These are phyloP conservation scores for Phasia obesa DNA, from an alignment of 2,888 invertebrate species.

Conservation along the genomic window DNA sequence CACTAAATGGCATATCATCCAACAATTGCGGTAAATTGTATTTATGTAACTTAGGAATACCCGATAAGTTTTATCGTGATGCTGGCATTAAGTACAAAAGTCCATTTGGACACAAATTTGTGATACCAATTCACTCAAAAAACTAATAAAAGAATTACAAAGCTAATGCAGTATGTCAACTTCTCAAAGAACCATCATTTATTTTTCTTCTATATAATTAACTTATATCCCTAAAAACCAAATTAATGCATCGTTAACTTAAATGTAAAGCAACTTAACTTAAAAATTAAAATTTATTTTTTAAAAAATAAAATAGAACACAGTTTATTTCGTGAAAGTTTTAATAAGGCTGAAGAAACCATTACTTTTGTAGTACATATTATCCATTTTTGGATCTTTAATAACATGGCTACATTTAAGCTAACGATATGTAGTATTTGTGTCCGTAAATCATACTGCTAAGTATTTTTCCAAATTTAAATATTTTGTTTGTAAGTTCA, in stretches of 20 bases:
- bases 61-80: conserved; percentile 88
- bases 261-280: neutral
- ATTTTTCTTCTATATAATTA: conserved; percentile 12
- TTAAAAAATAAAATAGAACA: too few relatives aligned
- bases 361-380: neutral
- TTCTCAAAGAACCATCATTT: neutral
- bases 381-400: neutral
- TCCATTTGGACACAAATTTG: conserved; percentile 92
- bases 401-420: neutral
- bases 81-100: conserved; percentile 91
- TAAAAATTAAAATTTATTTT: neutral
- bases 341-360: neutral
- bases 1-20: conserved; percentile 85
- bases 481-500: neutral
- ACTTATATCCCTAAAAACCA: neutral
- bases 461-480: conserved; percentile 1
- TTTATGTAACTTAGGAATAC: conserved; percentile 93
- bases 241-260: conserved; percentile 9
- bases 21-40: conserved; percentile 88
- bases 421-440: neutral
- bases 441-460: too few relatives aligned
- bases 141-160: conserved; percentile 75
- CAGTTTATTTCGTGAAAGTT: neutral
- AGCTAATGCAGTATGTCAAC: conserved; percentile 2
- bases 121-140: conserved; percentile 87